Evolutionary conservation across 2,113 vertebrate species (phyloP), one percentile per base, ranked within the genome.

Genomic region (Siphamia tubifer): DNA sequence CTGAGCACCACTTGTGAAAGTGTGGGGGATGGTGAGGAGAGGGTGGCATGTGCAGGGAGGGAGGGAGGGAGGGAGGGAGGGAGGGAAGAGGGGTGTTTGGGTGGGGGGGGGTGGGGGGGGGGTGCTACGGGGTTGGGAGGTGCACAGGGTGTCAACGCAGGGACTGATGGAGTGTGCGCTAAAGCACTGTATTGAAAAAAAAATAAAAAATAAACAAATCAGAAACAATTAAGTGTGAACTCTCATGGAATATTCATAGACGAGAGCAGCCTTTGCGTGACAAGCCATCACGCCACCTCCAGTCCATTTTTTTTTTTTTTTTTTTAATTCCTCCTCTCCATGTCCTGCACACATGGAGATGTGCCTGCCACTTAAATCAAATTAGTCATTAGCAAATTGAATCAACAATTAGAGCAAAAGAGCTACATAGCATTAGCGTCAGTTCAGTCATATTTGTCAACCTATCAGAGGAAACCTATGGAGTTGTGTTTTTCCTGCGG

Each of bases 351-450:
- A 83, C 86, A 90, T 79, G 85, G 82, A 87, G 83, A 80, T 81
- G 77, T 79, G 89, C 80, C 91, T 91, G 90, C 88, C 89, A 92
- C 91, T 96, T 95, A 95, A 93, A 94, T 95, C 91, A 95, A 94
- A 96, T 94, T 89, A 94, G 87, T 92, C 93, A 94, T 94, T 92
- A 89, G 90, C 91, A 91, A 92, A 94, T 92, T 91, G 89, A 92
- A 92, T 93, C 90, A 93, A 92, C 91, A 94, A 94, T 92, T 93
- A 92, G 92, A 92, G 91, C 92, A 92, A 93, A 94, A 93, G 85
- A 90, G 93, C 89, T 87, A 83, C 89, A 93, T 94, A 91, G 68
- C 87, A 93, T 94, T 94, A 94, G 92, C 89, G 91, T 95, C 93
- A 94, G 80, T 83, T 83, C 70, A 74, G 71, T 90, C 89, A 82